Percentiles rank a stretch among this genome's conserved stretches.
These are phyloP conservation scores for Tiphia femorata DNA, from an alignment of 2,888 invertebrate species.

Conservation along the genomic window DNA sequence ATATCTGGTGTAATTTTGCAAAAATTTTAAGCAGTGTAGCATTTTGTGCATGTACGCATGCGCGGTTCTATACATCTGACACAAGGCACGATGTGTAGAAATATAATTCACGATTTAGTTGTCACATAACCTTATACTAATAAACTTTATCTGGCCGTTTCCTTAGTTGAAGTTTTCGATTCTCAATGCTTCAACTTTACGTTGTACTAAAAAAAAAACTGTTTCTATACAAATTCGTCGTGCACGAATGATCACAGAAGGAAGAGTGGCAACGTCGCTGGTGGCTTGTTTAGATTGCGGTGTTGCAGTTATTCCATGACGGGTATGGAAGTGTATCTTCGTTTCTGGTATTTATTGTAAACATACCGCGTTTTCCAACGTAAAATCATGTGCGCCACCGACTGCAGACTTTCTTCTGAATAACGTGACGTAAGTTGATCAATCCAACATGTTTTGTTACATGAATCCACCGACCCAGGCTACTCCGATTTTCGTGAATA, in stretches of 20 bases:
- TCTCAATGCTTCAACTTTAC: too few relatives aligned
- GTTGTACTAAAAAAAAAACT: too few relatives aligned
- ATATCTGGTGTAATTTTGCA: too few relatives aligned
- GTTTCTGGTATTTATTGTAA: slow-evolving; percentile 41
- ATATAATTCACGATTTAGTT: too few relatives aligned
- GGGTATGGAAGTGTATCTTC: slow-evolving; percentile 46
- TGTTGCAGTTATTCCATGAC: slow-evolving; percentile 52
- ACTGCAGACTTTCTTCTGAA: slow-evolving; percentile 12
- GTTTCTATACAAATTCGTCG: neutral
- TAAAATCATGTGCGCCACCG: slow-evolving; percentile 28
- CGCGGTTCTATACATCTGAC: too few relatives aligned
- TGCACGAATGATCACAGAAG: neutral
- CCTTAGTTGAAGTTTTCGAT: too few relatives aligned
- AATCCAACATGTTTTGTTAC: slow-evolving; percentile 3
- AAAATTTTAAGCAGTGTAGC: too few relatives aligned
- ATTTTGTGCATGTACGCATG: too few relatives aligned
- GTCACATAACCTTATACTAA: neutral
- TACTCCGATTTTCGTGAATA: slow-evolving; percentile 9
- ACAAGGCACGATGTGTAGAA: too few relatives aligned
- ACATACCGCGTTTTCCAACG: slow-evolving; percentile 38
- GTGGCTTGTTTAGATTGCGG: slow-evolving; percentile 53
- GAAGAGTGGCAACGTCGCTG: slow-evolving; percentile 52
- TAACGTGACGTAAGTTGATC: slow-evolving; percentile 37
- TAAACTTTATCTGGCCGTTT: too few relatives aligned
- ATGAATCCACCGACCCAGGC: slow-evolving; percentile 4